A percentile compares a stretch with the other conserved stretches of the same genome.
Conservation (phyloP, 2,113 vertebrate species). For the Melanerpes aurifrons region DNA sequence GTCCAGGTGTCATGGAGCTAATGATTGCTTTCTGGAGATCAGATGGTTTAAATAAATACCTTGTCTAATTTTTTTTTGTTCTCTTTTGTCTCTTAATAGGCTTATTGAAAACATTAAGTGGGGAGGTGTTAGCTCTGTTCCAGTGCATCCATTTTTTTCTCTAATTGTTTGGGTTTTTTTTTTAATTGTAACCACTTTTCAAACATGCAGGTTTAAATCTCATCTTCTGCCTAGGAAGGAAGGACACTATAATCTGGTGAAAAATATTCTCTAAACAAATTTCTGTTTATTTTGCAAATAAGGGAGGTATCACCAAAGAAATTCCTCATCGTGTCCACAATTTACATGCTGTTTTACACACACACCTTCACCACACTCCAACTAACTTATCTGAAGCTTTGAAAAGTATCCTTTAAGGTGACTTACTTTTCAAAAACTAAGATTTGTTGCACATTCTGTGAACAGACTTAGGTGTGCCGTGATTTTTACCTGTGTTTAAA, state of each 20-base stretch:
- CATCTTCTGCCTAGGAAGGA: neutral
- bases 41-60: neutral
- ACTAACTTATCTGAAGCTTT: neutral
- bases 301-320: neutral
- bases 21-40: neutral
- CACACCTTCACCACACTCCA: neutral
- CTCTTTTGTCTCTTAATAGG: neutral
- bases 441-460: neutral
- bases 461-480: fast-evolving
- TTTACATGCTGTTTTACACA: neutral
- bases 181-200: neutral
- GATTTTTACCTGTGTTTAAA: neutral
- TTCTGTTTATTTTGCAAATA: neutral
- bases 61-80: neutral
- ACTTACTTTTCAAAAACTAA: neutral
- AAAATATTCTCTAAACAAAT: neutral
- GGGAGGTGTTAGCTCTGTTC: neutral
- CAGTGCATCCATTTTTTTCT: neutral
- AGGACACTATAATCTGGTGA: neutral
- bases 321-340: neutral
- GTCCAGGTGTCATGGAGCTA: neutral
- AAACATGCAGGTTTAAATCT: neutral
- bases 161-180: neutral
- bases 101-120: neutral
- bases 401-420: neutral